These are phyloP conservation scores for Pegoplata infirma DNA, from an alignment of 2,888 invertebrate species.

Conservation along the genomic window DNA sequence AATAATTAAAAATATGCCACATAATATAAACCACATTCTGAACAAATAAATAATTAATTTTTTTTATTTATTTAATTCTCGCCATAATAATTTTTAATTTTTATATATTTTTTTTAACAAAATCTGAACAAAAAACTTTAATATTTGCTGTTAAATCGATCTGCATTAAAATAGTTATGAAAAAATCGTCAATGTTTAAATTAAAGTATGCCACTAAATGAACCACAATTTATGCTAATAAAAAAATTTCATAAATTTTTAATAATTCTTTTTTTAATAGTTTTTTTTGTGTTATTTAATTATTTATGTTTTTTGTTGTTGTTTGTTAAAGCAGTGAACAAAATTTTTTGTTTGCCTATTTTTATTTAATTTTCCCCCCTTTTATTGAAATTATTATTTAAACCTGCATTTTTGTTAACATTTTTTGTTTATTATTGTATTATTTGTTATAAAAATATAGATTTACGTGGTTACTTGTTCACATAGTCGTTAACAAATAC, in stretches of 20 bases:
- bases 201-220: slow-evolving; percentile 44
- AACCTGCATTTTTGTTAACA: background rate
- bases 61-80: slow-evolving; percentile 9
- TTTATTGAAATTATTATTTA: slow-evolving; percentile 21
- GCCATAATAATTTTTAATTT: background rate
- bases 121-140: background rate
- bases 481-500: slow-evolving; percentile 17
- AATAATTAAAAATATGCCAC: background rate
- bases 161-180: slow-evolving; percentile 8
- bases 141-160: slow-evolving; percentile 32
- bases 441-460: background rate
- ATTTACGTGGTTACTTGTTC: slow-evolving; percentile 1
- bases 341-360: background rate
- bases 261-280: slow-evolving; percentile 6
- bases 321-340: background rate
- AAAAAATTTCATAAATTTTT: slow-evolving; percentile 29
- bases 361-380: background rate
- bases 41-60: background rate
- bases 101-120: background rate
- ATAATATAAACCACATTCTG: background rate
- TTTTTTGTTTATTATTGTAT: slow-evolving; percentile 5
- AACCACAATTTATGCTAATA: slow-evolving; percentile 45
- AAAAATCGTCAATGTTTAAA: slow-evolving; percentile 30
- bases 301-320: slow-evolving; percentile 6
- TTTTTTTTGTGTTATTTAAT: slow-evolving; percentile 4